Base-by-base conservation (phyloP, 2,888 invertebrate species). In the Mimumesa dahlbomi region DNA sequence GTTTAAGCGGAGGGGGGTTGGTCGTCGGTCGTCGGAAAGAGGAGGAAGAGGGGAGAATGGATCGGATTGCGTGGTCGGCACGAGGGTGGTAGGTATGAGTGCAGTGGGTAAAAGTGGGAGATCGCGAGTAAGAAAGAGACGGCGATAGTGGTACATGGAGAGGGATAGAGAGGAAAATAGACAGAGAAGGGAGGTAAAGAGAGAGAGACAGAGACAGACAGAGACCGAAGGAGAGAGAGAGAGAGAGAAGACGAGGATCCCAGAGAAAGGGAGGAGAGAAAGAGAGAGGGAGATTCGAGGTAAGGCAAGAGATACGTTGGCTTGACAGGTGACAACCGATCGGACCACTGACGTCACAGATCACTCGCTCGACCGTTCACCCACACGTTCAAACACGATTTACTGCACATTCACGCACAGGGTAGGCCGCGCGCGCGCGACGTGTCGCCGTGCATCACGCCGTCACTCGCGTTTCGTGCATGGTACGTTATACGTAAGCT, bases 301-400 rank as follows among this genome's bases (percentile, higher is more conserved):
- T 81, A 80, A 81, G 81, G 79, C 72, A 64, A 75, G 78, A 73
- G 63, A 81, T 81, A 72, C 81, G 79, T 82, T 77, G 79, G 82
- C 77, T 84, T 86, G 86, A 87, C 86, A 86, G 84, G 84, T 87
- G 86, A 87, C 85, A 82, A 83, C 83, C 85, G 82, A 87, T 87
- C 82, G 85, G 82, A 85, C 86, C 86, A 87, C 87, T 87, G 87
- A 87, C 86, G 87, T 87, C 87, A 87, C 85, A 80, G 81, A 84
- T 84, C 82, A 84, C 82, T 84, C 75, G 81, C 75, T 77, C 77
- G 75, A 66, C 67, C 80, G 79, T 77, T 76, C 65, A 50, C 63
- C 48, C 71, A 61, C 75, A 77, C 67, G 58, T 71, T 69, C 72
- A 42, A 74, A 63, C 73, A 16, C 69, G 64, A 74, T 72, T 58